Percentiles rank a stretch among this genome's conserved stretches.
Evolutionary conservation across 2,797 vertebrate species (phyloP).

Genomic region (Decapterus maruadsi): DNA sequence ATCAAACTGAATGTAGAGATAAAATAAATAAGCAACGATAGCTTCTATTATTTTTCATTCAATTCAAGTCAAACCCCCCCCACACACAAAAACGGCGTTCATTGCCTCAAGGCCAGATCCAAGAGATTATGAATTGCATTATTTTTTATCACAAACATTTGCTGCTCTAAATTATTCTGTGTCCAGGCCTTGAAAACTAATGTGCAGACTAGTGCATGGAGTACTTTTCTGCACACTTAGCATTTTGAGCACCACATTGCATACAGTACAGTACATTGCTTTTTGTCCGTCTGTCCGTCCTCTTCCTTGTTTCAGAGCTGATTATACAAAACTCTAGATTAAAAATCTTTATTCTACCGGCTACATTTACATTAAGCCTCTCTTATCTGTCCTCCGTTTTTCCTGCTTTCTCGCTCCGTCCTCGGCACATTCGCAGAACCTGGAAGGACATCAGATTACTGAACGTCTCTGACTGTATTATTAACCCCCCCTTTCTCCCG

Average conservation of each 20-base stretch:
- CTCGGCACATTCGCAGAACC: not conserved
- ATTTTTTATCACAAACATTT: not conserved
- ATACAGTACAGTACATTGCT: too few relatives aligned
- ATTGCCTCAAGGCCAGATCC: not conserved
- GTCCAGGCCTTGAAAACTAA: not conserved
- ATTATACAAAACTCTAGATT: not conserved
- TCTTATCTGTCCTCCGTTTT: not conserved
- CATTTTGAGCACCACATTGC: too few relatives aligned
- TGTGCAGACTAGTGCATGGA: not conserved
- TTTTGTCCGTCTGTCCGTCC: too few relatives aligned
- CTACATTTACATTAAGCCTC: not conserved
- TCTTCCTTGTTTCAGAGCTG: conserved; percentile 6
- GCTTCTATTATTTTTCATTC: too few relatives aligned
- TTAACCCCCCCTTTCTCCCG: conserved; percentile 19
- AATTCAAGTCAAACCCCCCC: too few relatives aligned
- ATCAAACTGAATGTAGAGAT: not conserved
- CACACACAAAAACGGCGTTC: too few relatives aligned
- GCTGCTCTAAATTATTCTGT: not conserved
- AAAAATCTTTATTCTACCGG: not conserved
- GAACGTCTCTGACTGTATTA: not conserved
- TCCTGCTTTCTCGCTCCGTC: not conserved
- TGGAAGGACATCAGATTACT: conserved; percentile 39
- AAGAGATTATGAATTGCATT: not conserved
- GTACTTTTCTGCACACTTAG: not conserved
- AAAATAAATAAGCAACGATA: not conserved